Evolutionary conservation across 2,888 invertebrate species (phyloP), one percentile per base, ranked within the genome.

Genomic region (Cataglyphis livida): DNA sequence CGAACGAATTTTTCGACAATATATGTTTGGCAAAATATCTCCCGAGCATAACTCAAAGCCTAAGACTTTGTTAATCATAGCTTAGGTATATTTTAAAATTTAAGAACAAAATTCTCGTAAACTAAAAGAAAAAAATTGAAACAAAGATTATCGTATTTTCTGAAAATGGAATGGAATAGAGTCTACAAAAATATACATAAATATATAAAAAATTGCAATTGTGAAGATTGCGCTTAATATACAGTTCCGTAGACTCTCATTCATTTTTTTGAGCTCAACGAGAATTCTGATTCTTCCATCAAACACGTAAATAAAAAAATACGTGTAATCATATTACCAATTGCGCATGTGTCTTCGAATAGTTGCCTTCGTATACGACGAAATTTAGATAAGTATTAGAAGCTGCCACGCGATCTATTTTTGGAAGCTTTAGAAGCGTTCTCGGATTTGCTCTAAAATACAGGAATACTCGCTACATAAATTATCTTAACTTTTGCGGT

Each of bases 321-420:
- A 61, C 35, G 71, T 68, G 64, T 78, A 74, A 51, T 70, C 71
- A 76, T 75, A 70, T 82, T 78, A 65, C 73, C 65, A 51, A 84
- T 51, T 83, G 88, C 85, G 85, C 89, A 91, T 84, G 91, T 92
- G 92, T 92, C 92, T 92, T 93, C 86, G 85, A 91, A 91, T 91
- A 91, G 91, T 91, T 93, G 93, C 93, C 93, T 93, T 93, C 86
- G 88, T 90, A 90, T 81, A 89, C 82, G 85, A 86, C 71, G 86
- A 87, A 85, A 86, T 83, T 85, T 91, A 87, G 87, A 87, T 83
- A 81, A 85, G 48, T 84, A 84, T 87, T 89, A 87, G 87, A 84
- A 78, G 81, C 57, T 70, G 83, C 82, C 75, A 87, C 79, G 82
- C 82, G 81, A 88, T 81, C 88, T 91, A 92, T 91, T 91, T 91